Evolutionary conservation across 2,113 vertebrate genomes (phyloP).

Genomic region (Microtus richardsoni): DNA sequence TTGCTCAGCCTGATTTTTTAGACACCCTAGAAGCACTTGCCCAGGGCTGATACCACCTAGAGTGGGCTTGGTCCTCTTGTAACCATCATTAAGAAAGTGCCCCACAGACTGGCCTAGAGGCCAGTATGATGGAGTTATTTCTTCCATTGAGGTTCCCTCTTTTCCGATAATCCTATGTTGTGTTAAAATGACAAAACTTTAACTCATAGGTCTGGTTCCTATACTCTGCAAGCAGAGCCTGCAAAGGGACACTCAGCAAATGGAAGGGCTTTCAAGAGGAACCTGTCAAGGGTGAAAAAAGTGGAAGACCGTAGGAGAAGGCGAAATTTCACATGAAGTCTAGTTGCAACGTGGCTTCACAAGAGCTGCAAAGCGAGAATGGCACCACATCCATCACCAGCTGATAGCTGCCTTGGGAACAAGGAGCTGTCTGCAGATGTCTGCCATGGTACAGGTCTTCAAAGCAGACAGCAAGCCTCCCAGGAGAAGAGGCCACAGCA

Average conservation of each 20-base stretch:
- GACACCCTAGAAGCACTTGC: not conserved
- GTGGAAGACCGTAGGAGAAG: not conserved
- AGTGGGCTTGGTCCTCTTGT: not conserved
- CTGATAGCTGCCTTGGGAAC: not conserved
- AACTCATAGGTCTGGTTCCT: not conserved
- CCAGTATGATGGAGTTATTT: not conserved
- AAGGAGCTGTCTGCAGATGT: not conserved
- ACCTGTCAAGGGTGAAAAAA: not conserved
- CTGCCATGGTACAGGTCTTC: not conserved
- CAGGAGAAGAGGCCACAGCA: not conserved
- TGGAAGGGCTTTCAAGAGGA: not conserved
- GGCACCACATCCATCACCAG: not conserved
- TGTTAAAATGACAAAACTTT: not conserved
- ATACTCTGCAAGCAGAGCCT: not conserved
- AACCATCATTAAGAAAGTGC: not conserved
- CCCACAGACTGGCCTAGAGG: not conserved
- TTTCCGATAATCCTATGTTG: not conserved
- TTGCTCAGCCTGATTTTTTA: not conserved
- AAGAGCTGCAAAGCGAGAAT: not conserved
- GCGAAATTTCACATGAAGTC: not conserved
- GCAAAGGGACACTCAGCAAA: not conserved
- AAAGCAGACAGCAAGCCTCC: not conserved
- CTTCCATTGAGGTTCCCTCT: not conserved
- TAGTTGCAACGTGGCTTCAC: not conserved
- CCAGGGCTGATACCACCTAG: not conserved